These are phyloP conservation scores for Wasmannia auropunctata DNA, from an alignment of 1,140 invertebrate genomes.

Conservation along the genomic window DNA sequence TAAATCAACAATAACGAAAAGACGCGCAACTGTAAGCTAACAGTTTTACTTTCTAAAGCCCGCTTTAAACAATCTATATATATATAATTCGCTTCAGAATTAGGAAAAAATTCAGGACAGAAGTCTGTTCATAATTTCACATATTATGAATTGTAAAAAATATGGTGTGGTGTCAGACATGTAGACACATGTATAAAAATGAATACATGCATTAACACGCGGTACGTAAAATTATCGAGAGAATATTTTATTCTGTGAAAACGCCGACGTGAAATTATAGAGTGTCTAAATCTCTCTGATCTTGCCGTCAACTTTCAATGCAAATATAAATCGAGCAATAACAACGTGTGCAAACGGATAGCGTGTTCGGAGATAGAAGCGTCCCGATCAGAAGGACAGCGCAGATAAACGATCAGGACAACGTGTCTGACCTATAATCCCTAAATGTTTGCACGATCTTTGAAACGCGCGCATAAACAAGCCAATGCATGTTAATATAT, in stretches of 20 bases:
- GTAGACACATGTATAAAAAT: background rate
- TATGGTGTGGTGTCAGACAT: too few species aligned
- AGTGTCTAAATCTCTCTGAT: background rate
- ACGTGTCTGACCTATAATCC: background rate
- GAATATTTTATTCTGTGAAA: background rate
- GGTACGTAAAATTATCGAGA: background rate
- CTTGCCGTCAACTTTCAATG: background rate
- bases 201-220: background rate
- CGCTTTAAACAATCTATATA: background rate
- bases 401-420: background rate
- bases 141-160: background rate
- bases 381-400: background rate
- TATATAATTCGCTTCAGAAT: background rate
- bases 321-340: background rate
- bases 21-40: background rate
- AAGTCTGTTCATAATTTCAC: background rate
- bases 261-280: background rate
- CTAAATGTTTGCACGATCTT: conserved; percentile 15
- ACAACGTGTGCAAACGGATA: background rate
- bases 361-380: background rate
- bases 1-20: background rate
- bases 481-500: conserved; percentile 27
- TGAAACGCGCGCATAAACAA: background rate
- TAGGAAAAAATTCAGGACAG: background rate
- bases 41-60: background rate